Conservation (phyloP, 2,797 vertebrate species). For the Spheniscus humboldti region DNA sequence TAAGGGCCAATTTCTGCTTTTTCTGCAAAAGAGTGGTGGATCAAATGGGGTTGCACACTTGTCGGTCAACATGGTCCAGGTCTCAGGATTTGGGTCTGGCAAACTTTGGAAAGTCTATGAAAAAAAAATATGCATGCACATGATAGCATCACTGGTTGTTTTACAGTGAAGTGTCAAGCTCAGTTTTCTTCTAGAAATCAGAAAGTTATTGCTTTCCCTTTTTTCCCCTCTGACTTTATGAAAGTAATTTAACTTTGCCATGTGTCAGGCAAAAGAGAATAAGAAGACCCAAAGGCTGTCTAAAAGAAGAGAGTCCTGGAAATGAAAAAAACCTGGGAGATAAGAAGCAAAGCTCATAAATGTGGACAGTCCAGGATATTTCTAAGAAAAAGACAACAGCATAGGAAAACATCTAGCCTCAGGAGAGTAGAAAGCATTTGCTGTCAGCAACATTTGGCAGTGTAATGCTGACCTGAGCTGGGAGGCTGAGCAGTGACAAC, state of each 20-base stretch:
- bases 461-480: accelerated
- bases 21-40: neutral
- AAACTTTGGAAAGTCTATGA: neutral
- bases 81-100: neutral
- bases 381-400: neutral
- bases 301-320: neutral
- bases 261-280: neutral
- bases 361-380: neutral
- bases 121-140: neutral
- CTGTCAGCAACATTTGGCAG: neutral
- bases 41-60: neutral
- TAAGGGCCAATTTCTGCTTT: neutral
- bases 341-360: neutral
- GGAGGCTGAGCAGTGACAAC: neutral
- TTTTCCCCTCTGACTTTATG: neutral
- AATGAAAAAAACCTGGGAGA: neutral
- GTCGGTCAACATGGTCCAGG: neutral
- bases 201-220: neutral
- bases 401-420: neutral
- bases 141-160: neutral
- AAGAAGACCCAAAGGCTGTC: neutral
- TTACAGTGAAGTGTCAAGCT: neutral
- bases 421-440: neutral
- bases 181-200: neutral
- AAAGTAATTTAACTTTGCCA: neutral